Conservation (phyloP, 2,113 vertebrate species). For the Trogon melanurus region DNA sequence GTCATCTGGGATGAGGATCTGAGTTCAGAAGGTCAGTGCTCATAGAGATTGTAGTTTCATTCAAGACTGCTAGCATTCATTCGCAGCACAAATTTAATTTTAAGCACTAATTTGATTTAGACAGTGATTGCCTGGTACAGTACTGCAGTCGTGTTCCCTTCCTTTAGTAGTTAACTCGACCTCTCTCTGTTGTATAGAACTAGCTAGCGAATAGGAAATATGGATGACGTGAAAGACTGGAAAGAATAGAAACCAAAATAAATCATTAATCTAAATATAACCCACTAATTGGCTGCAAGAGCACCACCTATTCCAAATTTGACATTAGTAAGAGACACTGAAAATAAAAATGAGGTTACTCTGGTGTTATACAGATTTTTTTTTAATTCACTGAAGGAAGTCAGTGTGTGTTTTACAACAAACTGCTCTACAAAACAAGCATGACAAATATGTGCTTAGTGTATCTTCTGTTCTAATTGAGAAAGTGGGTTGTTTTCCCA, state of each 20-base stretch:
- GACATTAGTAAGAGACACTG: neutral
- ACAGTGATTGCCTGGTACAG: neutral
- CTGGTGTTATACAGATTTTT: neutral
- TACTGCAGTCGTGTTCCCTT: neutral
- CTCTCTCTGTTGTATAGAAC: neutral
- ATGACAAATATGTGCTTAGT: neutral
- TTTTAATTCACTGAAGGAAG: neutral
- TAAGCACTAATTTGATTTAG: neutral
- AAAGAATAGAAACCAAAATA: neutral
- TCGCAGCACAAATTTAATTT: neutral
- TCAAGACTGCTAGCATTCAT: neutral
- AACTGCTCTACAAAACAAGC: neutral
- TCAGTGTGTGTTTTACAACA: neutral
- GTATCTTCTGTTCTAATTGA: neutral
- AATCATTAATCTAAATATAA: neutral
- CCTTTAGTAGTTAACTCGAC: neutral
- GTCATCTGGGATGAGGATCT: neutral
- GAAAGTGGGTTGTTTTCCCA: neutral
- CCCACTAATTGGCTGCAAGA: neutral
- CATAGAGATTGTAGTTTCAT: neutral
- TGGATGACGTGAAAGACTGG: neutral
- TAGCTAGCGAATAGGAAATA: neutral
- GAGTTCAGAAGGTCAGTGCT: neutral
- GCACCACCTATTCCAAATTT: neutral
- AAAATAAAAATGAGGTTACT: neutral